Evolutionary conservation across 2,888 invertebrate genomes (phyloP).

Genomic region (Agrotis puta): DNA sequence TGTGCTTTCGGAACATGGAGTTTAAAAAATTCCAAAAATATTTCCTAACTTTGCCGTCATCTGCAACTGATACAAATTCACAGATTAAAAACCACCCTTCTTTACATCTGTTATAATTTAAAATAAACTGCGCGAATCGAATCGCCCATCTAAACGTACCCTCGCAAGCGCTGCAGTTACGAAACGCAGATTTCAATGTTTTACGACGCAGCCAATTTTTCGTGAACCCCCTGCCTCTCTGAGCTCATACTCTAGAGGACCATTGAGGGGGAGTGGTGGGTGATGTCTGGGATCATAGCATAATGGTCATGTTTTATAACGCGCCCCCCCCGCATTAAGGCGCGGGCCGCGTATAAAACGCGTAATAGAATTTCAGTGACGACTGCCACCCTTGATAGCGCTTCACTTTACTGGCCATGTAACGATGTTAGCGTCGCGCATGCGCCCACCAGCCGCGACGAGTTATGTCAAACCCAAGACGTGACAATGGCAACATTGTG

Average conservation of each 20-base stretch:
- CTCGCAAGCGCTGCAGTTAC: conserved; percentile 68
- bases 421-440: conserved; percentile 87
- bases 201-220: conserved; percentile 77
- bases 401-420: conserved; percentile 82
- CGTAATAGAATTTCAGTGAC: conserved; percentile 89
- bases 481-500: conserved; percentile 74
- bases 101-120: conserved; percentile 84
- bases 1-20: too few relatives aligned
- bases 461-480: conserved; percentile 72
- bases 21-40: conserved; percentile 1
- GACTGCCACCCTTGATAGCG: conserved; percentile 79
- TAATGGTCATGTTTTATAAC: conserved; percentile 86
- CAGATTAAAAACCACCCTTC: conserved; percentile 80
- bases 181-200: conserved; percentile 85
- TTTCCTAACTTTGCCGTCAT: conserved; percentile 43
- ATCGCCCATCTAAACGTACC: conserved; percentile 80
- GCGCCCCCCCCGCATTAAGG: conserved; percentile 84
- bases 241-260: conserved; percentile 67
- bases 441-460: conserved; percentile 78
- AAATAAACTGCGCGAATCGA: conserved; percentile 89
- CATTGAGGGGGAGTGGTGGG: conserved; percentile 71
- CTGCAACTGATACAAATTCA: conserved; percentile 61
- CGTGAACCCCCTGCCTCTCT: conserved; percentile 67
- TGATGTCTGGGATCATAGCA: conserved; percentile 79
- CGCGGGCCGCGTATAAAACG: conserved; percentile 87